Evolutionary conservation across 2,888 invertebrate species (phyloP), one percentile per base, ranked within the genome.

Genomic region (Melinaea marsaeus): DNA sequence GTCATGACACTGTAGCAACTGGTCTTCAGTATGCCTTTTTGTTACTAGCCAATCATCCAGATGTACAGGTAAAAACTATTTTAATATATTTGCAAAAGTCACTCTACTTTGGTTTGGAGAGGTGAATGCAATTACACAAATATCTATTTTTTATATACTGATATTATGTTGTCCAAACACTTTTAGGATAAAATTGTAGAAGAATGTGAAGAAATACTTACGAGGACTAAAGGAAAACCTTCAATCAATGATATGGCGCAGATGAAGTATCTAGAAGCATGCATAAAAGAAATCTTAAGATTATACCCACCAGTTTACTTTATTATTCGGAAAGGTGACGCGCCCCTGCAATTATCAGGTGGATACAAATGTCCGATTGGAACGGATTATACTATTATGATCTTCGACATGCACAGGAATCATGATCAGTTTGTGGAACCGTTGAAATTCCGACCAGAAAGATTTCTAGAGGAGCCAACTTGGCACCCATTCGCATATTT

Each of bases 221-320:
- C 92, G 0, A 92, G 93, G 71, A 92, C 93, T 2, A 90, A 92
- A 66, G 86, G 93, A 54, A 89, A 92, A 0, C 92, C 92, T 2
- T 93, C 93, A 0, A 93, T 92, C 79, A 91, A 92, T 54, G 92
- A 93, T 69, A 79, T 95, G n/a, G 80, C 92, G 65, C 89, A 92
- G 62, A 92, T 95, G 92, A 90, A 91, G 63, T 95, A 94, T 73
- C 84, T 95, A 67, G 95, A 95, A 70, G 92, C 92, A 71, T 94
- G 94, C 71, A 93, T 95, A 57, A 95, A 95, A 59, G 67, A 67
- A 58, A 48, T 63, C 13, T 55, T 68, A 33, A 62, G 65, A 22
- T 66, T 68, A 7, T 94, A 92, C 69, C 95, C 95, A 1, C 94
- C 94, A 70, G 94, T 95, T 4, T 93, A 93, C 37, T 91, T 94